Evolutionary conservation across 1,140 invertebrate species (phyloP).

Genomic region (Saccostrea echinata): DNA sequence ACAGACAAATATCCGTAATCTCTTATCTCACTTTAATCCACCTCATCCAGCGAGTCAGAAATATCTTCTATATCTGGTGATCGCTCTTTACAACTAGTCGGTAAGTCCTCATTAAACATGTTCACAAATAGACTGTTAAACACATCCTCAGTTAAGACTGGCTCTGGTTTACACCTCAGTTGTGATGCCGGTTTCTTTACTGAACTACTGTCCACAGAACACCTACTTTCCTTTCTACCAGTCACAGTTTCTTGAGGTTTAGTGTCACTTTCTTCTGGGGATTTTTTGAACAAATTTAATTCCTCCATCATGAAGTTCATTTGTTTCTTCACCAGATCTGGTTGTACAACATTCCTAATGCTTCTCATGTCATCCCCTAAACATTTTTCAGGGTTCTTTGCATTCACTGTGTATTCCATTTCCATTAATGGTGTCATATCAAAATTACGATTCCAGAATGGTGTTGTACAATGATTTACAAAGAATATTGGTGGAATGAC

Average conservation of each 20-base stretch:
- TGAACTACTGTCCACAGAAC: not conserved
- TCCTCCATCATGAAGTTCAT: conserved; percentile 54
- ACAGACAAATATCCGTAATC: too few relatives aligned
- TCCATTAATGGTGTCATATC: conserved; percentile 56
- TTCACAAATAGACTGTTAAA: conserved; percentile 39
- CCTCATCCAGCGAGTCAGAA: not conserved
- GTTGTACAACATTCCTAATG: conserved; percentile 58
- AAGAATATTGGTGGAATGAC: conserved; percentile 21
- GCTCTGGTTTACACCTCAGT: not conserved
- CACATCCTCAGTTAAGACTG: not conserved
- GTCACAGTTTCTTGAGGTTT: not conserved
- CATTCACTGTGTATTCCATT: conserved; percentile 60
- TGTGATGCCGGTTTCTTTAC: not conserved
- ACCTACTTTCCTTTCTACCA: not conserved
- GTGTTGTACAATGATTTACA: conserved; percentile 38
- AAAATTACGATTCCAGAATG: conserved; percentile 58
- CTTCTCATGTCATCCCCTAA: conserved; percentile 59
- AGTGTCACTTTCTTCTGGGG: not conserved
- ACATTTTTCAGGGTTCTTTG: conserved; percentile 44
- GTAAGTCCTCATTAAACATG: conserved; percentile 18
- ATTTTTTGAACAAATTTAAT: not conserved
- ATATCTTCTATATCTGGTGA: conserved; percentile 13
- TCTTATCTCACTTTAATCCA: conserved; percentile 7
- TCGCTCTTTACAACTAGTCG: not conserved
- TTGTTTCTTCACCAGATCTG: conserved; percentile 61